These are phyloP conservation scores for Chaenogobius annularis DNA, from an alignment of 2,113 vertebrate genomes.

Conservation along the genomic window DNA sequence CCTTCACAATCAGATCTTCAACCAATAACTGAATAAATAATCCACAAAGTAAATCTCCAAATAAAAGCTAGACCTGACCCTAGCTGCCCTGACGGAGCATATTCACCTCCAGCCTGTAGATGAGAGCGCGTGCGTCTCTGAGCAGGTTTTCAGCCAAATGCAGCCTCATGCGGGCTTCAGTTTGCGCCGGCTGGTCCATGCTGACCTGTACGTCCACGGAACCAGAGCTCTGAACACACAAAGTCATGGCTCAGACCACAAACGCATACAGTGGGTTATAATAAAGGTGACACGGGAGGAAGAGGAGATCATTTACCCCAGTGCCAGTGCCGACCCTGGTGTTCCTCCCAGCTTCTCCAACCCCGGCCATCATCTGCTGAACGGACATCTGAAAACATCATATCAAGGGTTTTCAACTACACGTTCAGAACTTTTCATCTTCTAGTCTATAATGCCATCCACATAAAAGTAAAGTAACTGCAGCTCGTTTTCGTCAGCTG, in stretches of 20 bases:
- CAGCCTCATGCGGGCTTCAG: conserved; percentile 83
- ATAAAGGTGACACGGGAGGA: not conserved
- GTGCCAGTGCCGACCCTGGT: conserved; percentile 63
- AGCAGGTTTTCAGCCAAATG: conserved; percentile 86
- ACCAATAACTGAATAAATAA: too few relatives aligned
- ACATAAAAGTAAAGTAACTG: too few relatives aligned
- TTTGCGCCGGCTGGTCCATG: conserved; percentile 79
- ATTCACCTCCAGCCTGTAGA: conserved; percentile 82
- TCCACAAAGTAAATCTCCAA: too few relatives aligned
- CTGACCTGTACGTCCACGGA: conserved; percentile 85
- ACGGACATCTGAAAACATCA: conserved; percentile 61
- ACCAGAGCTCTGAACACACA: conserved; percentile 68
- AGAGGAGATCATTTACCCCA: conserved; percentile 45
- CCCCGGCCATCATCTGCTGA: conserved; percentile 78
- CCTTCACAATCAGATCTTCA: too few relatives aligned
- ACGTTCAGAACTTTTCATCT: not conserved
- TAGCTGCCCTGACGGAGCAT: not conserved
- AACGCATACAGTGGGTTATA: not conserved
- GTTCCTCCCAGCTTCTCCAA: conserved; percentile 68
- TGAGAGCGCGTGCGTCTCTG: conserved; percentile 78
- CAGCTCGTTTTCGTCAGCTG: too few relatives aligned
- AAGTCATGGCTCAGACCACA: not conserved
- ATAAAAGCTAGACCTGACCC: not conserved
- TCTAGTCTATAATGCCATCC: not conserved
- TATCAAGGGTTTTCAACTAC: not conserved